phyloP scores from a whole-genome alignment of 2,888 invertebrate genomes.

The Metacarcinus magister region DNA sequence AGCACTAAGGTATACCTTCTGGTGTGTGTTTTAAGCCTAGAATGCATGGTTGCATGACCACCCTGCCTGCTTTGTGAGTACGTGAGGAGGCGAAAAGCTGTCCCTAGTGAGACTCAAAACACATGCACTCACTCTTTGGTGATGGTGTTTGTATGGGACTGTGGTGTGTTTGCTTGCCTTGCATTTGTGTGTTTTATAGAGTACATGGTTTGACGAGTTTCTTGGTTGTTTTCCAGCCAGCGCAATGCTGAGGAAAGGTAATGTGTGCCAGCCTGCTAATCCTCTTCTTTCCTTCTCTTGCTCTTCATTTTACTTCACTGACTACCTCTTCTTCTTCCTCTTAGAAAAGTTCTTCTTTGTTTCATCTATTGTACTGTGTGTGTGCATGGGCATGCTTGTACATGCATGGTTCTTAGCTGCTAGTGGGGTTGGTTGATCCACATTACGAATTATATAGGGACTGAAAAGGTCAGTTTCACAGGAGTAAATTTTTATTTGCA shows the following conservation, averaged over 20 bases:
- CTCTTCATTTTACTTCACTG: background rate
- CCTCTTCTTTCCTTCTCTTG: background rate
- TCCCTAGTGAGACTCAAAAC: background rate
- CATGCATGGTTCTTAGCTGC: background rate
- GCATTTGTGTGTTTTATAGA: background rate
- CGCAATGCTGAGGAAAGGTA: conserved; percentile 18
- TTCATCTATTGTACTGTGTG: background rate
- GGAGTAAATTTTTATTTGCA: background rate
- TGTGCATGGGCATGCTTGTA: background rate
- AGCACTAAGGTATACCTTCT: background rate
- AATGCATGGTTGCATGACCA: background rate
- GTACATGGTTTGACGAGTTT: background rate
- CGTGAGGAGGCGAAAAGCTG: background rate
- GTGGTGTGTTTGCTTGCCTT: conserved; percentile 6
- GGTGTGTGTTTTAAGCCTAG: background rate
- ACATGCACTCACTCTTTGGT: background rate
- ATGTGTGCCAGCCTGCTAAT: background rate
- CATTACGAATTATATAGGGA: background rate
- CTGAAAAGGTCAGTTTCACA: background rate
- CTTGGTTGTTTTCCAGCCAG: background rate
- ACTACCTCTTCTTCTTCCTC: background rate
- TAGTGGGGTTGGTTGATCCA: background rate
- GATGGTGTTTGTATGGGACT: background rate
- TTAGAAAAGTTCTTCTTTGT: background rate
- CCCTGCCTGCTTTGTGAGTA: background rate